phyloP scores from a whole-genome alignment of 2,888 invertebrate species.

The Andrena dorsata region DNA sequence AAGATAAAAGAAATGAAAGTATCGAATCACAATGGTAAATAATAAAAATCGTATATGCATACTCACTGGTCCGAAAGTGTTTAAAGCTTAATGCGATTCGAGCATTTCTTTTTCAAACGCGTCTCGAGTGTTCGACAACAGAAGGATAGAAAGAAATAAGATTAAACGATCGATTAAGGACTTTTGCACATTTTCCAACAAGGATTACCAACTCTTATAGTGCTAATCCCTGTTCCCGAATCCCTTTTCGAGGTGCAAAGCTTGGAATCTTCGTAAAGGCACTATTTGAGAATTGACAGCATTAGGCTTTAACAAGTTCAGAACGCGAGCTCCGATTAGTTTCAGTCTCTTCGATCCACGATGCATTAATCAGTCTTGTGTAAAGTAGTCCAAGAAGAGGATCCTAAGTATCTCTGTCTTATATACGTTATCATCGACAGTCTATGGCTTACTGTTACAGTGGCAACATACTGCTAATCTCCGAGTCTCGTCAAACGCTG shows the following conservation, averaged over 20 bases:
- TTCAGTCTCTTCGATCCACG: conserved; percentile 71
- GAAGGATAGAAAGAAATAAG: not conserved
- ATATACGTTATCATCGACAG: conserved; percentile 11
- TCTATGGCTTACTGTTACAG: conserved; percentile 21
- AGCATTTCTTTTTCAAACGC: not conserved
- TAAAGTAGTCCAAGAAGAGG: conserved; percentile 26
- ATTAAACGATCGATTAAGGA: not conserved
- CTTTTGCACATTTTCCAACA: not conserved
- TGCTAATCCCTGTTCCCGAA: not conserved
- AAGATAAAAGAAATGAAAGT: conserved; percentile 48
- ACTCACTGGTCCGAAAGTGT: conserved; percentile 70
- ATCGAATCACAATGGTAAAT: conserved; percentile 66
- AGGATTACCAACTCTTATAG: not conserved
- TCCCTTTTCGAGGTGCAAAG: not conserved
- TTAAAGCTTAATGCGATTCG: conserved; percentile 66
- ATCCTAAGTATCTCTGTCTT: conserved; percentile 1
- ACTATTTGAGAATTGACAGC: conserved; percentile 17
- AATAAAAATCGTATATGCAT: conserved; percentile 44
- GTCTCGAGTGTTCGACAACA: too few species aligned
- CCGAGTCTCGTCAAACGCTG: conserved; percentile 22
- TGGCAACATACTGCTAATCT: conserved; percentile 8
- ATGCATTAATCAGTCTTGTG: conserved; percentile 71
- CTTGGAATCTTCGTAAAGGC: not conserved
- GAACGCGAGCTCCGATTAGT: conserved; percentile 57
- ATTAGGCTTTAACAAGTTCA: conserved; percentile 67